Conservation (phyloP, 2,888 invertebrate genomes). For the Torymus auratus region DNA sequence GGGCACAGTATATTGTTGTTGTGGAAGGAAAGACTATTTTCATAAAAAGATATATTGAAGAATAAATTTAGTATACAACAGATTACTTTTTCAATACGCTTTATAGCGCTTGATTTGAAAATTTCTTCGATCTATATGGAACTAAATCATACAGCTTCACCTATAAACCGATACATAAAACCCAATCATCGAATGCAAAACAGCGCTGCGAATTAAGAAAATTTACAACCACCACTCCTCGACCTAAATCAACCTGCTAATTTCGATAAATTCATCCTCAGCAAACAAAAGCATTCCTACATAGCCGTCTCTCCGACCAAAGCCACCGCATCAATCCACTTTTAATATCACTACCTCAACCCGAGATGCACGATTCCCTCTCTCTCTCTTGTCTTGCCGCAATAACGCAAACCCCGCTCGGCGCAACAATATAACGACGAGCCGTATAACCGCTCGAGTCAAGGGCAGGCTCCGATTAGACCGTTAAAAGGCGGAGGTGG, state of each 20-base stretch:
- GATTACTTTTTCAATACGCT: too few relatives aligned
- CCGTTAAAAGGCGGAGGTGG: constrained; percentile 31
- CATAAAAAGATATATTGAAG: too few relatives aligned
- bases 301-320: not conserved
- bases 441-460: constrained; percentile 16
- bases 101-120: too few relatives aligned
- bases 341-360: not conserved
- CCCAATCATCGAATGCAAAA: too few relatives aligned
- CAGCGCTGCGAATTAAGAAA: too few relatives aligned
- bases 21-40: too few relatives aligned
- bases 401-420: constrained; percentile 32
- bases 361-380: constrained; percentile 29
- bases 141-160: too few relatives aligned
- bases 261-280: not conserved
- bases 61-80: too few relatives aligned
- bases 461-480: constrained; percentile 46
- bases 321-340: too few relatives aligned
- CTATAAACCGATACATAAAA: too few relatives aligned
- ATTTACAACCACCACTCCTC: not conserved
- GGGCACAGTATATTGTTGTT: too few relatives aligned
- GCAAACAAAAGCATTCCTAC: not conserved
- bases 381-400: constrained; percentile 31
- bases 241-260: not conserved
- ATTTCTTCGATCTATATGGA: too few relatives aligned
- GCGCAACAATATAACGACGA: not conserved